A percentile compares a stretch with the other conserved stretches of the same genome.
phyloP scores from a whole-genome alignment of 2,888 invertebrate genomes.

The Amiota communis region DNA sequence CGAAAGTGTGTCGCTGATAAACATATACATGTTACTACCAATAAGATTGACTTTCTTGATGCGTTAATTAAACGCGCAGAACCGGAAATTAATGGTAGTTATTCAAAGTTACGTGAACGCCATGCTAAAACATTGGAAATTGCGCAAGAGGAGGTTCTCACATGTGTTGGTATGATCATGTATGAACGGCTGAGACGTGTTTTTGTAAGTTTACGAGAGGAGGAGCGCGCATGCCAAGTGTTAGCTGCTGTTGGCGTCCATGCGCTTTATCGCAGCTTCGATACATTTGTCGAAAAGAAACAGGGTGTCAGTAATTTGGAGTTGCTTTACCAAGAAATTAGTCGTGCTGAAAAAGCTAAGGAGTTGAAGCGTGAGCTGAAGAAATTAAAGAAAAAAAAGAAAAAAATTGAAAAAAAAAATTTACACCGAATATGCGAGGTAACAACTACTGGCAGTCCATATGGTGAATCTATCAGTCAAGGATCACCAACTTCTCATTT shows the following conservation, averaged over 20 bases:
- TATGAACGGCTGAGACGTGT: slow-evolving; percentile 92
- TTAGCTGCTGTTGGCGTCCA: slow-evolving; percentile 91
- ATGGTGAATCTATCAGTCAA: slow-evolving; percentile 17
- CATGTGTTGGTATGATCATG: slow-evolving; percentile 94
- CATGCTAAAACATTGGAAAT: slow-evolving; percentile 98
- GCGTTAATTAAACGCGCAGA: slow-evolving; percentile 91
- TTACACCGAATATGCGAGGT: slow-evolving; percentile 60
- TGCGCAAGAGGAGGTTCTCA: slow-evolving; percentile 96
- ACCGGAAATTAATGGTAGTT: slow-evolving; percentile 85
- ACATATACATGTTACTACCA: slow-evolving; percentile 88
- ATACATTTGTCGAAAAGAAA: slow-evolving; percentile 91
- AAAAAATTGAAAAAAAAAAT: slow-evolving; percentile 76
- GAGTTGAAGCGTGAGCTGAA: slow-evolving; percentile 91
- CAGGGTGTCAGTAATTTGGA: slow-evolving; percentile 91
- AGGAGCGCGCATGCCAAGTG: slow-evolving; percentile 95
- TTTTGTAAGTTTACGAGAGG: slow-evolving; percentile 88
- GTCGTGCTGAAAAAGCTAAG: slow-evolving; percentile 88
- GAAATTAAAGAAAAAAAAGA: slow-evolving; percentile 87
- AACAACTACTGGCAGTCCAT: slow-evolving; percentile 62
- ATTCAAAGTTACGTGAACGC: slow-evolving; percentile 84
- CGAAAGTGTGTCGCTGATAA: slow-evolving; percentile 88
- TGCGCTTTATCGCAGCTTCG: slow-evolving; percentile 90
- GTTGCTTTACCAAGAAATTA: slow-evolving; percentile 88
- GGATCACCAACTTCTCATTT: not conserved
- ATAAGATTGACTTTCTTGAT: slow-evolving; percentile 89